These are phyloP conservation scores for Spongilla lacustris DNA, from an alignment of 37 sponge, comb jelly and placozoan species.

Conservation along the genomic window DNA sequence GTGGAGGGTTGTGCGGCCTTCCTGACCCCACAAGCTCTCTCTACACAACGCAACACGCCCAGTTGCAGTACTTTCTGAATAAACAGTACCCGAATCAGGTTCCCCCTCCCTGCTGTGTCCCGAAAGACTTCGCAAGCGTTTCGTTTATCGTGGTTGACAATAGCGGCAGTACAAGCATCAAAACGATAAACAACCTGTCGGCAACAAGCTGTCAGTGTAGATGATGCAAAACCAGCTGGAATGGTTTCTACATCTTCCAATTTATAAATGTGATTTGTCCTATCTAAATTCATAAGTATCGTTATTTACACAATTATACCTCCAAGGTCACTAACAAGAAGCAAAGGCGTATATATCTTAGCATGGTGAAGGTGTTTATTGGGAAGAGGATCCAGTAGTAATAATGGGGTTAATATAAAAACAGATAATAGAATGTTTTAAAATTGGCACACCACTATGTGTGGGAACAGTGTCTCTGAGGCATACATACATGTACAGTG, in stretches of 20 bases:
- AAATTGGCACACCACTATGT: too few species aligned
- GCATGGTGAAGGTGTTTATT: too few species aligned
- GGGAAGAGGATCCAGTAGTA: too few species aligned
- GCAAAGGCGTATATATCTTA: too few species aligned
- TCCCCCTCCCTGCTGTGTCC: slow-evolving; percentile 66
- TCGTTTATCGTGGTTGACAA: neutral
- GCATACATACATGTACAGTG: neutral
- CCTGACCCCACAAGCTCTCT: slow-evolving; percentile 5
- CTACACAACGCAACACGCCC: slow-evolving; percentile 45
- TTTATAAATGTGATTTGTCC: neutral
- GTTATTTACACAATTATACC: neutral
- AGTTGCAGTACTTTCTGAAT: slow-evolving; percentile 35
- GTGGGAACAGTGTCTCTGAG: neutral
- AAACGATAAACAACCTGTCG: neutral
- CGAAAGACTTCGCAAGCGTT: neutral
- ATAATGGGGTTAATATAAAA: too few species aligned
- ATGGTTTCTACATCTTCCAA: neutral
- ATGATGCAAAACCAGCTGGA: neutral
- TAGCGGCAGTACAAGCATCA: neutral
- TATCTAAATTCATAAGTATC: slow-evolving; percentile 14
- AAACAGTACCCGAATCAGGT: slow-evolving; percentile 14
- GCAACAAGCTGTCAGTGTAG: neutral
- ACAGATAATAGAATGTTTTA: too few species aligned
- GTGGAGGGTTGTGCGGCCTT: slow-evolving; percentile 45
- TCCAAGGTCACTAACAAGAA: too few species aligned